Evolutionary conservation across 2,888 invertebrate genomes (phyloP), one percentile per base, ranked within the genome.

Genomic region (Ochlodes sylvanus): DNA sequence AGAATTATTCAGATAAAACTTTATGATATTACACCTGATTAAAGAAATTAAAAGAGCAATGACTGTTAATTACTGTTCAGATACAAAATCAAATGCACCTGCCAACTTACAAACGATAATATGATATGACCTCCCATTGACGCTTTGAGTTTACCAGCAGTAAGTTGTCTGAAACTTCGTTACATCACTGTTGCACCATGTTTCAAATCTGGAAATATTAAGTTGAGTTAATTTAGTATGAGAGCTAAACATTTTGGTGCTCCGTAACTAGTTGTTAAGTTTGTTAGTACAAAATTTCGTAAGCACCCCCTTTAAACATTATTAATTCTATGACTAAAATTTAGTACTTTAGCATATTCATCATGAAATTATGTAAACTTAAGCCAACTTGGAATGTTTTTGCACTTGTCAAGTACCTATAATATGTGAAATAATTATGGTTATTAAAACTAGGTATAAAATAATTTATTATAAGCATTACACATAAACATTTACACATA

Each of bases 71-170:
- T 38, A 32, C 44, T 27, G 27, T 60, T 27, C 1, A 7, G n/a
- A 58, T 7, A 34, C 32, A 1, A 61, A 61, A 61, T 60, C 68
- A 70, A 87, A 90, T 91, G 92, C 92, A 91, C 91, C 88, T 84
- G 89, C 87, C 89, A 84, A 81, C 83, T 85, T 83, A 85, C 77
- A 81, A 77, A 79, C 81, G 84, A 87, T 86, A 80, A 85, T 81
- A 83, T 82, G 82, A 85, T 87, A 88, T 88, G 87, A 82, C 90
- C 90, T 89, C 89, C 89, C 91, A 86, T 76, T 74, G 73, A 84
- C 80, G 84, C 78, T 79, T 83, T 82, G 82, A 86, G 82, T 87
- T 89, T 89, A 92, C 91, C 89, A 90, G 90, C 90, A 90, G 83
- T 83, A 86, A 82, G 88, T 86, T 81, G 82, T 83, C 78, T 83